Base-by-base conservation (phyloP, 2,113 vertebrate genomes). In the Capra hircus region DNA sequence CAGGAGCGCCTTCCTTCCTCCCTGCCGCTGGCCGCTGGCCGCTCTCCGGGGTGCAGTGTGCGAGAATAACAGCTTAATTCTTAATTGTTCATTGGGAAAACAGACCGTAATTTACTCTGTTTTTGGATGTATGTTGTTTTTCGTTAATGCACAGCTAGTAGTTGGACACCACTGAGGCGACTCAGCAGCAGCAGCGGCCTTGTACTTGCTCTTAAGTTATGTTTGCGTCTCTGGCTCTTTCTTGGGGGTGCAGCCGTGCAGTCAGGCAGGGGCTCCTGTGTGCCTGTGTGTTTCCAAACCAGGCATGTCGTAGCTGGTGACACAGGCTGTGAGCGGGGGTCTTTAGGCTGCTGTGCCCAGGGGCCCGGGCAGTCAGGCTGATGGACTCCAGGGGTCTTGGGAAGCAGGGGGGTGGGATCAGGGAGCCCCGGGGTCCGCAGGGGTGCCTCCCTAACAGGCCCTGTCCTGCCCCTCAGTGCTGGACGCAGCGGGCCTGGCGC, bases 401-500 rank as follows among this genome's bases (percentile, higher is more conserved):
- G 36, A 40, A 12, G 53, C 1, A 21, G 25, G 45, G 2, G 43
- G 3, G 14, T n/a, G 33, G 27, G 27, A 16, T 50, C 64, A 7
- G 0, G 23, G 83, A 82, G 67, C 74, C 12, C 40, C 4, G 2
- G 19, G 52, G 9, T 28, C 10, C 5, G 23, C 8, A 1, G 4
- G 12, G 40, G 10, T 7, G 7, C 87, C 59, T 64, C 52, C 30
- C 83, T 94, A 64, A 96, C 33, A 3, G 12, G 33, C 55, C 17
- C 55, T 48, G 8, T 57, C 94, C 6, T 91, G 62, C 19, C 7
- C 98, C 99, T n/a, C 95, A 98, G 99, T 99, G 93, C 98, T 99
- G 62, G 98, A 99, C 45, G 99, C 99, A 15, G 99, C 98, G 36
- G 81, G 93, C 0, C 98, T 99, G 94, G 99, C 99, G 15, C 98